Evolutionary conservation across 2,113 vertebrate species (phyloP).

Genomic region (Ginglymostoma cirratum): DNA sequence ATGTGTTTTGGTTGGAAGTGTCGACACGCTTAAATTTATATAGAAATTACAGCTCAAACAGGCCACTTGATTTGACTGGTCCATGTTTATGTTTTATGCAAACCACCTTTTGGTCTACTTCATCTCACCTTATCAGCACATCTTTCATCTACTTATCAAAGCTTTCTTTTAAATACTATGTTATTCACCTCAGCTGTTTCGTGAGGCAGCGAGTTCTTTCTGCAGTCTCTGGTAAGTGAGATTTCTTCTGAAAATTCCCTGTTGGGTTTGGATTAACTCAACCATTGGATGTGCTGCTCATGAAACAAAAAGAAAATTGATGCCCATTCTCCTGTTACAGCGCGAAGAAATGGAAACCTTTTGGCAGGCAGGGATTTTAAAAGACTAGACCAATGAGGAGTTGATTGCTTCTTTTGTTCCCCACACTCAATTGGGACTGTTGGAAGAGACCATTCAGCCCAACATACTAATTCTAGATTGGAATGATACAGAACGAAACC

Average conservation of each 20-base stretch:
- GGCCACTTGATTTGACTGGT: neutral
- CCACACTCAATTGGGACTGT: neutral
- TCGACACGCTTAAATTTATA: neutral
- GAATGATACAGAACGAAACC: neutral
- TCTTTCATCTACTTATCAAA: neutral
- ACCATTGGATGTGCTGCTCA: neutral
- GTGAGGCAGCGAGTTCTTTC: neutral
- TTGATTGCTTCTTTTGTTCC: neutral
- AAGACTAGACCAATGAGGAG: neutral
- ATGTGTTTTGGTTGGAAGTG: neutral
- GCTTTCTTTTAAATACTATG: neutral
- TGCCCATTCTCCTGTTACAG: neutral
- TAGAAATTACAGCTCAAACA: neutral
- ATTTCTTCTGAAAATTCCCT: neutral
- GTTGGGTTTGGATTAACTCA: neutral
- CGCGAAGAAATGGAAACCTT: neutral
- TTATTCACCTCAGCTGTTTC: neutral
- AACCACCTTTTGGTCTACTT: neutral
- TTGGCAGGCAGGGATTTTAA: neutral
- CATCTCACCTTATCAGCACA: neutral
- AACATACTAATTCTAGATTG: neutral
- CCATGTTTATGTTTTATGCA: too few relatives aligned
- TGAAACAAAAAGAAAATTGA: neutral
- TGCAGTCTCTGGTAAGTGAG: neutral
- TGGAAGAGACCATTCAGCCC: neutral